Percentiles rank a stretch among this genome's conserved stretches.
Conservation (phyloP, 1,140 invertebrate species). For the Orussus abietinus region DNA sequence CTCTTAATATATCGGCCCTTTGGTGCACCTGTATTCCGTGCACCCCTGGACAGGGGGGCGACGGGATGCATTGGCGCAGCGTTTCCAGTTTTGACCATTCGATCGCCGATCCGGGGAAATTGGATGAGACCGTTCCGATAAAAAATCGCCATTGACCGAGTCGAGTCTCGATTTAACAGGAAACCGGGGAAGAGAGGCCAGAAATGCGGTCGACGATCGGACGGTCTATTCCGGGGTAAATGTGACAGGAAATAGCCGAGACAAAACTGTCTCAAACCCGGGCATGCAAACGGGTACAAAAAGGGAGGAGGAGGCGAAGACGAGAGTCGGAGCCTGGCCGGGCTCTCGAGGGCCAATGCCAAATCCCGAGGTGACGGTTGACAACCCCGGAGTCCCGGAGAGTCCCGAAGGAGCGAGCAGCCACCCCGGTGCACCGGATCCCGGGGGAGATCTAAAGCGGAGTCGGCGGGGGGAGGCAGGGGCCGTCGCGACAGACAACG, state of each 20-base stretch:
- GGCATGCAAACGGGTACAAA: constrained; percentile 21
- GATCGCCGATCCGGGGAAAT: no score
- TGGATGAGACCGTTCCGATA: no score
- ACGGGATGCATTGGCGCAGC: no score
- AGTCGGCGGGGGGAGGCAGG: constrained; percentile 5
- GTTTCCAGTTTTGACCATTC: no score
- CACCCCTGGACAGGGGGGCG: no score
- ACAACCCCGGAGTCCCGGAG: constrained; percentile 20
- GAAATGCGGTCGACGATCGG: constrained; percentile 41
- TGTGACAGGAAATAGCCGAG: constrained; percentile 47
- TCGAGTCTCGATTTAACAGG: no score
- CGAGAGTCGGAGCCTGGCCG: constrained; percentile 14
- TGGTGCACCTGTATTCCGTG: no score
- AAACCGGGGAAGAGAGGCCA: constrained; percentile 9
- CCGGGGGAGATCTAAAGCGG: constrained; percentile 12
- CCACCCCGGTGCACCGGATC: constrained; percentile 13
- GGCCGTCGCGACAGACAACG: no score
- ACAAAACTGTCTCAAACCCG: constrained; percentile 37
- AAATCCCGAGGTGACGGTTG: constrained; percentile 33
- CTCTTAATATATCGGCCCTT: neutral
- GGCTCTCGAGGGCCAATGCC: constrained; percentile 27
- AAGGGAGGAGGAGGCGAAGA: constrained; percentile 7
- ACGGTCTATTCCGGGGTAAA: constrained; percentile 45
- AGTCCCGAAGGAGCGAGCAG: constrained; percentile 10
- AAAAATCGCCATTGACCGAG: no score